A percentile compares a stretch with the other conserved stretches of the same genome.
These are phyloP conservation scores for Psammodynastes pulverulentus DNA, from an alignment of 2,113 vertebrate species.

Conservation along the genomic window DNA sequence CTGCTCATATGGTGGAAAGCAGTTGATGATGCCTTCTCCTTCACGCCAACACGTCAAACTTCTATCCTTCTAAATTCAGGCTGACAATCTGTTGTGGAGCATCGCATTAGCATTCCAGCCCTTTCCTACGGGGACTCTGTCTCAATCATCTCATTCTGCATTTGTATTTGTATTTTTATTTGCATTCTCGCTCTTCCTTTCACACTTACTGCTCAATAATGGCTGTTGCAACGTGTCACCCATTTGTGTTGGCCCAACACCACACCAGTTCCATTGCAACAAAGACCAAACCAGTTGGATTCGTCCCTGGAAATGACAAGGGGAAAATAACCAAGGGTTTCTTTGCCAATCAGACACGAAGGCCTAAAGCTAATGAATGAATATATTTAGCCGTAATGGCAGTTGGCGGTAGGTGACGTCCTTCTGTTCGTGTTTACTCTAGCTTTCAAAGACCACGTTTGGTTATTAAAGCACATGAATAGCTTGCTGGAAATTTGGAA, in stretches of 20 bases:
- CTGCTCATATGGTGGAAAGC: conserved; percentile 64
- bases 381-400: neutral
- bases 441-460: neutral
- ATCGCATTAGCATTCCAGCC: conserved; percentile 51
- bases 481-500: neutral
- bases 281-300: neutral
- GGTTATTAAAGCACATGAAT: neutral
- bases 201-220: conserved; percentile 66
- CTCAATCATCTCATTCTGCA: conserved; percentile 59
- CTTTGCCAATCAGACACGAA: neutral
- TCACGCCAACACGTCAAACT: conserved; percentile 62
- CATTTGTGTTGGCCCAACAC: conserved; percentile 37
- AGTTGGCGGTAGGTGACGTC: neutral
- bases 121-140: conserved; percentile 46
- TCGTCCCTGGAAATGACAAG: neutral
- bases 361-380: neutral
- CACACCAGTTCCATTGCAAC: neutral
- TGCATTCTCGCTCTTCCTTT: conserved; percentile 60
- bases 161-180: conserved; percentile 25
- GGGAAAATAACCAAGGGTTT: neutral
- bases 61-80: conserved; percentile 56
- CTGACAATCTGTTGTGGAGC: conserved; percentile 65
- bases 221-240: conserved; percentile 47
- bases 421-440: neutral
- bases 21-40: conserved; percentile 61